A percentile compares a stretch with the other conserved stretches of the same genome.
phyloP scores from a whole-genome alignment of 2,797 vertebrate species.

The Zalophus californianus region DNA sequence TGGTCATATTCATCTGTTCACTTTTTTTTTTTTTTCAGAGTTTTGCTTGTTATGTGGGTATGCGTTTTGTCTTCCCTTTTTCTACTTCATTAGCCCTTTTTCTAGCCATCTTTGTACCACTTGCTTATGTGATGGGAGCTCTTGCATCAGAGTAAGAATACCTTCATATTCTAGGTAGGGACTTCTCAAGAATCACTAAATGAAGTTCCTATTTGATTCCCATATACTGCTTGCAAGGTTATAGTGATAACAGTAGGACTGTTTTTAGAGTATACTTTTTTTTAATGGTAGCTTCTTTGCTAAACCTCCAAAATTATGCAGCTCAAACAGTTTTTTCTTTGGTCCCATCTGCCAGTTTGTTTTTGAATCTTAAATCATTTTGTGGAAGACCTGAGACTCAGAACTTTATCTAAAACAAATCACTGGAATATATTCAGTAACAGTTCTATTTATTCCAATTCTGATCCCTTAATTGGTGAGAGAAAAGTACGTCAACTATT shows the following conservation, averaged over 20 bases:
- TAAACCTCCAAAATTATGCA: background rate
- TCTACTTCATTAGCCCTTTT: background rate
- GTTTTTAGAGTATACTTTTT: conserved; percentile 13
- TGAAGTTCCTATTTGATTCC: background rate
- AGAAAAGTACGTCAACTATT: conserved; percentile 77
- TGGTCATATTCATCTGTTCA: background rate
- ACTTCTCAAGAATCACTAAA: background rate
- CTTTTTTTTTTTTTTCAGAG: background rate
- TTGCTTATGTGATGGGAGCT: background rate
- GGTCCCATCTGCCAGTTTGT: background rate
- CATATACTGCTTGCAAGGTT: background rate
- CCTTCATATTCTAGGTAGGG: background rate
- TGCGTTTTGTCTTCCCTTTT: background rate
- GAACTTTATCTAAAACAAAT: conserved; percentile 36
- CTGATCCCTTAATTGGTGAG: conserved; percentile 81
- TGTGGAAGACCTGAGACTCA: background rate
- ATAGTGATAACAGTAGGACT: background rate
- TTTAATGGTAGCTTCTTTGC: background rate
- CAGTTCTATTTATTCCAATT: background rate
- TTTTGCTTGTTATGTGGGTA: conserved; percentile 11
- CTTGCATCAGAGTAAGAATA: background rate
- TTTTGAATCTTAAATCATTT: conserved; percentile 32
- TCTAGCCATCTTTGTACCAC: background rate
- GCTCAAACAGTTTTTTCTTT: background rate
- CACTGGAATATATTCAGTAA: conserved; percentile 32